Conservation (phyloP, 2,888 invertebrate genomes). For the Andrena flavipes region DNA sequence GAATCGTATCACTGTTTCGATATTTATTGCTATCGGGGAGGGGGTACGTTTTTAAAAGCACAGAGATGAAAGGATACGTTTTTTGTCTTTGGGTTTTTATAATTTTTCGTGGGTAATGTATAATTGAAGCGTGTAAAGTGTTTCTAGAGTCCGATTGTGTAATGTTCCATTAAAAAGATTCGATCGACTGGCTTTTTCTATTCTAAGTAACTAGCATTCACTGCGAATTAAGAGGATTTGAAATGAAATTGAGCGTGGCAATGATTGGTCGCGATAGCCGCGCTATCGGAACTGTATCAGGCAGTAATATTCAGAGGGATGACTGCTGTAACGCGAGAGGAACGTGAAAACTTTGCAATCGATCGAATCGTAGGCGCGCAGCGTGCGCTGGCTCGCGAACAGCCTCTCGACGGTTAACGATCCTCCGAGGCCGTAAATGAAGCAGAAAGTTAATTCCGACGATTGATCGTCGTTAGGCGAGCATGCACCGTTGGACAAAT, state of each 20-base stretch:
- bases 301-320: slow-evolving; percentile 13
- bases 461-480: slow-evolving; percentile 60
- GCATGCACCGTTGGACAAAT: slow-evolving; percentile 59
- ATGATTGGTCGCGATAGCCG: neutral
- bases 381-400: slow-evolving; percentile 16
- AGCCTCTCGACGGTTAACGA: slow-evolving; percentile 57
- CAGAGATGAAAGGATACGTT: neutral
- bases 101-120: neutral
- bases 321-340: slow-evolving; percentile 15
- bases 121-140: neutral
- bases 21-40: too few species aligned
- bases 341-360: slow-evolving; percentile 30
- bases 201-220: too few species aligned
- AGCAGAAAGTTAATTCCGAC: slow-evolving; percentile 64
- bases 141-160: neutral
- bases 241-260: neutral
- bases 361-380: slow-evolving; percentile 13
- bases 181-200: too few species aligned
- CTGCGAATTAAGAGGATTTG: neutral
- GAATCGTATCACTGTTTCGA: too few species aligned
- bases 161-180: too few species aligned
- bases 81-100: neutral
- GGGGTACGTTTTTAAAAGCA: too few species aligned
- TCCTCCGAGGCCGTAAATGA: slow-evolving; percentile 58
- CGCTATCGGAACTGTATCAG: neutral